phyloP scores from a whole-genome alignment of 2,113 vertebrate genomes.

The Dipodomys ordii region DNA sequence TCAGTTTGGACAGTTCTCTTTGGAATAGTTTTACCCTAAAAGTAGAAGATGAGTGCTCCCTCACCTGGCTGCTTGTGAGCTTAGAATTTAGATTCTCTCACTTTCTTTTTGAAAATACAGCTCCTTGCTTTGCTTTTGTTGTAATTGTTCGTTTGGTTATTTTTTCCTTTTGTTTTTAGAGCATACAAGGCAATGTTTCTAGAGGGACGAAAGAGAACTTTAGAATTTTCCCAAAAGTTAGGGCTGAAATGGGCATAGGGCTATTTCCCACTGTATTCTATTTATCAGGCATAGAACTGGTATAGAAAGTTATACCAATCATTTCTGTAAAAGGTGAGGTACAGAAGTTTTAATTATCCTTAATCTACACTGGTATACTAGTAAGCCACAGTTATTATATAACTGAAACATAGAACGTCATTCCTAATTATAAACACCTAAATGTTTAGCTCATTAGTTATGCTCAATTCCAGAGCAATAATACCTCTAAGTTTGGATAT shows the following conservation, averaged over 20 bases:
- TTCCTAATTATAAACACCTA: too few relatives aligned
- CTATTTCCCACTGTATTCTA: not conserved
- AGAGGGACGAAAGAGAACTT: not conserved
- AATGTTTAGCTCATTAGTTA: not conserved
- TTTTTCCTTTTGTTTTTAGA: not conserved
- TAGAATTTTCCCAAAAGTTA: not conserved
- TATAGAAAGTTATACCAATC: not conserved
- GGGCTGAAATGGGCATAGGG: not conserved
- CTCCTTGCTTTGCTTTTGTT: not conserved
- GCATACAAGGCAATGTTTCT: not conserved
- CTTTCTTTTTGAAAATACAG: not conserved
- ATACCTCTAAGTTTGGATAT: not conserved
- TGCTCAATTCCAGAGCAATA: not conserved
- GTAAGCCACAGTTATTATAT: not conserved
- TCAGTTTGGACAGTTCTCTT: not conserved
- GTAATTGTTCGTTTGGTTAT: not conserved
- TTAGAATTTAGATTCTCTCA: not conserved
- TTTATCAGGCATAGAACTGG: not conserved
- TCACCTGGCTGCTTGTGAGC: not conserved
- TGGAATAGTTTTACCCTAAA: too few relatives aligned
- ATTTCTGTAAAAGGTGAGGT: not conserved
- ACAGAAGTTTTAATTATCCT: not conserved
- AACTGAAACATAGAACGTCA: not conserved
- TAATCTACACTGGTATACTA: not conserved
- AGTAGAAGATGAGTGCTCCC: not conserved